A percentile compares a stretch with the other conserved stretches of the same genome.
Conservation (phyloP, 2,797 vertebrate species). For the Gorsachius magnificus region DNA sequence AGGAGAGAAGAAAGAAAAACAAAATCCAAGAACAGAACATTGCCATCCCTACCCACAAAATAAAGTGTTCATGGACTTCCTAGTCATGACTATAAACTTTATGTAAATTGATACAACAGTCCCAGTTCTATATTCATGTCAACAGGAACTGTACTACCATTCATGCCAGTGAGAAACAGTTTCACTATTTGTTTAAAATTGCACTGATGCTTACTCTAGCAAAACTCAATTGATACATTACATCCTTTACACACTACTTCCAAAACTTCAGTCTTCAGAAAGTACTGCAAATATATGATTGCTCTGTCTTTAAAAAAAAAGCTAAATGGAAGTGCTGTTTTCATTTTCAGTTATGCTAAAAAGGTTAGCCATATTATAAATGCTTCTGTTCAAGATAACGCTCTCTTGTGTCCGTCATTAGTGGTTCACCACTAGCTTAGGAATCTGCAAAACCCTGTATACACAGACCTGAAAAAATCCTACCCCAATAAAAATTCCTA, state of each 20-base stretch:
- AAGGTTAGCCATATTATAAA: neutral
- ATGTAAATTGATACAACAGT: neutral
- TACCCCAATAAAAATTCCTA: neutral
- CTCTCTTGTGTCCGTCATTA: neutral
- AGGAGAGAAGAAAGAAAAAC: neutral
- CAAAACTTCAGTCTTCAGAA: neutral
- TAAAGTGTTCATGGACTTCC: neutral
- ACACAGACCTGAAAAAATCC: neutral
- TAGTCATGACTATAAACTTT: neutral
- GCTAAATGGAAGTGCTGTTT: neutral
- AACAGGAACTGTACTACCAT: neutral
- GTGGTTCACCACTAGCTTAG: neutral
- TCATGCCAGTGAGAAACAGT: neutral
- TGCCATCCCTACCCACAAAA: neutral
- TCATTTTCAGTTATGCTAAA: neutral
- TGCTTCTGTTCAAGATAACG: neutral
- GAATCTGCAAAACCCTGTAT: neutral
- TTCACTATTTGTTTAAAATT: neutral
- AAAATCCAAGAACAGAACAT: neutral
- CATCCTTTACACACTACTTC: neutral
- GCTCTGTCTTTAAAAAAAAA: neutral
- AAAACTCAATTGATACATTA: neutral
- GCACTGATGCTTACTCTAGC: neutral
- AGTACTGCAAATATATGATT: neutral
- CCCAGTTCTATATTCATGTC: neutral